Evolutionary conservation across 1,140 invertebrate genomes (phyloP).

Genomic region (Camponotus vicinus): DNA sequence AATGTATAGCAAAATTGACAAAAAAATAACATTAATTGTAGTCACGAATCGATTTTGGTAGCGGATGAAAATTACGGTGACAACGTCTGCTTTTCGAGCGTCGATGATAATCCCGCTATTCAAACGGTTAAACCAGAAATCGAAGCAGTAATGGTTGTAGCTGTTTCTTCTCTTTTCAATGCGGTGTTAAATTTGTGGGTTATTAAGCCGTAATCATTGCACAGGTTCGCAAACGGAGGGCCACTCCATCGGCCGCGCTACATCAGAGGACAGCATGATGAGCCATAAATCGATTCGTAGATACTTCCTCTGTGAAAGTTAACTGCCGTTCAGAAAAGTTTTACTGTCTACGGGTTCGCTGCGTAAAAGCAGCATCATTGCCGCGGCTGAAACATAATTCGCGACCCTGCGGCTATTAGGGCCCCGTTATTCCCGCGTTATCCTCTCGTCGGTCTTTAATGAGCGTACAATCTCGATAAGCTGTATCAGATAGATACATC

Average conservation of each 20-base stretch:
- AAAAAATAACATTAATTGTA: neutral
- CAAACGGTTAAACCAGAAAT: conserved; percentile 27
- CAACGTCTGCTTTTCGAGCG: neutral
- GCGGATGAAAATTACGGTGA: neutral
- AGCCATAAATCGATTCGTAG: conserved; percentile 58
- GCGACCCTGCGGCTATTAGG: conserved; percentile 35
- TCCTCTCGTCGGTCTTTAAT: conserved; percentile 39
- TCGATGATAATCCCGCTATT: conserved; percentile 5
- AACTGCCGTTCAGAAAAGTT: conserved; percentile 57
- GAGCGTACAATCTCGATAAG: conserved; percentile 31
- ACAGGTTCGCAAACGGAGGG: neutral
- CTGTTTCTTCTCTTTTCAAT: conserved; percentile 12
- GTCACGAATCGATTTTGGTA: neutral
- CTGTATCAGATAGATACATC: neutral
- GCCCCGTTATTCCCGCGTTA: conserved; percentile 43
- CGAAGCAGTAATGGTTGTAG: neutral
- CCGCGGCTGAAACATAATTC: conserved; percentile 52
- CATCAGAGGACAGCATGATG: conserved; percentile 30
- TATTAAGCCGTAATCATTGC: conserved; percentile 42
- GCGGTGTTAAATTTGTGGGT: conserved; percentile 19
- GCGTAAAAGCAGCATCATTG: conserved; percentile 44
- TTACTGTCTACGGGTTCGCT: conserved; percentile 37
- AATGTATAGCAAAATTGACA: neutral
- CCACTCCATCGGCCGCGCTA: neutral
- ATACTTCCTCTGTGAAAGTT: conserved; percentile 53